These are phyloP conservation scores for Psettodes erumei DNA, from an alignment of 2,113 vertebrate species.

Conservation along the genomic window DNA sequence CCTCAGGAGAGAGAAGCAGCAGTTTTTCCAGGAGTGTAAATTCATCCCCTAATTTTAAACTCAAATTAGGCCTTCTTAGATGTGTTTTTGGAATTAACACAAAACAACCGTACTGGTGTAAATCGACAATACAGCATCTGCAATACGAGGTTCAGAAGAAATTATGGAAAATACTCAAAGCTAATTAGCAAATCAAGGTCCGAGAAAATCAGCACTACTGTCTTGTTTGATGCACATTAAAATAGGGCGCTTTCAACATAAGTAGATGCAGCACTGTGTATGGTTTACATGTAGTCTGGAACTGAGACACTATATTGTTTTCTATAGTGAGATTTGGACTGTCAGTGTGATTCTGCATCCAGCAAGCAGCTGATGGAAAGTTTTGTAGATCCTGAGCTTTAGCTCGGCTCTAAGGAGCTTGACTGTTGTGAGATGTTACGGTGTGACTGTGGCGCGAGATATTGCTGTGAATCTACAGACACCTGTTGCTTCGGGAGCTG, in stretches of 20 bases:
- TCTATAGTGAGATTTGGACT: neutral
- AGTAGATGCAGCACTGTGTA: neutral
- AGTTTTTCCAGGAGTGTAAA: neutral
- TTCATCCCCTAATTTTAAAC: neutral
- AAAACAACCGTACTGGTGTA: too few relatives aligned
- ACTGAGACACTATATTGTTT: neutral
- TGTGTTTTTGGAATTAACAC: too few relatives aligned
- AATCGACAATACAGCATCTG: neutral
- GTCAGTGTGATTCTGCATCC: neutral
- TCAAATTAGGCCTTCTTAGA: neutral
- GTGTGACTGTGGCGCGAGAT: slow-evolving; percentile 6
- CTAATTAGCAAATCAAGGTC: neutral
- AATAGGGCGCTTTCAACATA: neutral
- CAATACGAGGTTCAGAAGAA: neutral
- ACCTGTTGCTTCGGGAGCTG: slow-evolving; percentile 50
- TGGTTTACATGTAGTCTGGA: neutral
- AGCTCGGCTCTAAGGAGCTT: slow-evolving; percentile 20
- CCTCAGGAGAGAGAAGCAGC: neutral
- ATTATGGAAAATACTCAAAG: neutral
- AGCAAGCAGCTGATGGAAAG: neutral
- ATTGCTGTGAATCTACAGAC: slow-evolving; percentile 28
- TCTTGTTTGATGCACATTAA: neutral
- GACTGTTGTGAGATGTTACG: slow-evolving; percentile 21
- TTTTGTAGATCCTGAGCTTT: neutral
- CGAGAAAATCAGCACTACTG: neutral